phyloP scores from a whole-genome alignment of 2,113 vertebrate genomes.

The Sigmodon hispidus region DNA sequence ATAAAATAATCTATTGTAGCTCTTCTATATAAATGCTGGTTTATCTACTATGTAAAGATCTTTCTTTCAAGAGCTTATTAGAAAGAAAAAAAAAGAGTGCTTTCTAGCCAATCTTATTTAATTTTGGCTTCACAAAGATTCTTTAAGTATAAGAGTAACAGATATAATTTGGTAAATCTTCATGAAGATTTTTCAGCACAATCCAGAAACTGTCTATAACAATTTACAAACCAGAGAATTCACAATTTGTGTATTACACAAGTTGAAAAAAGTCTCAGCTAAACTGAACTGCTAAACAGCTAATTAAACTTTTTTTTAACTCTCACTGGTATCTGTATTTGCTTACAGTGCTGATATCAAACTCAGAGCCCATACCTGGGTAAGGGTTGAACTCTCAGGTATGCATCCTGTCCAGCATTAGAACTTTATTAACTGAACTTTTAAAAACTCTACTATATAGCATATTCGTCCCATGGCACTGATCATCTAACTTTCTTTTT shows the following conservation, averaged over 20 bases:
- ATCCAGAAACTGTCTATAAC: neutral
- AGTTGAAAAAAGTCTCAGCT: neutral
- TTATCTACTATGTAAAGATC: neutral
- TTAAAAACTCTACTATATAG: neutral
- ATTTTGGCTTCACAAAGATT: neutral
- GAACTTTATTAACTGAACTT: too few species aligned
- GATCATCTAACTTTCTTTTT: neutral
- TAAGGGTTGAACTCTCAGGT: too few species aligned
- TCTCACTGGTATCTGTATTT: too few species aligned
- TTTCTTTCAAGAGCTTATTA: neutral
- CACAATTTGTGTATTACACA: neutral
- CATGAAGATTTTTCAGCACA: neutral
- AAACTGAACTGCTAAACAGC: neutral
- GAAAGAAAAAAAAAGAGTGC: neutral
- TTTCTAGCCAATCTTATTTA: neutral
- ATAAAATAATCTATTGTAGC: neutral
- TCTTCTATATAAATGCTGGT: neutral
- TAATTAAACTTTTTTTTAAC: too few species aligned
- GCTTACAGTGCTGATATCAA: too few species aligned
- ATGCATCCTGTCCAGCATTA: too few species aligned
- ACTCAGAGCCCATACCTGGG: too few species aligned
- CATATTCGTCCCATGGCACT: neutral
- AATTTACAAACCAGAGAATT: neutral
- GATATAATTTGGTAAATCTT: neutral
- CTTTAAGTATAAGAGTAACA: neutral